phyloP scores from a whole-genome alignment of 2,113 vertebrate genomes.

The Aldabrachelys gigantea region DNA sequence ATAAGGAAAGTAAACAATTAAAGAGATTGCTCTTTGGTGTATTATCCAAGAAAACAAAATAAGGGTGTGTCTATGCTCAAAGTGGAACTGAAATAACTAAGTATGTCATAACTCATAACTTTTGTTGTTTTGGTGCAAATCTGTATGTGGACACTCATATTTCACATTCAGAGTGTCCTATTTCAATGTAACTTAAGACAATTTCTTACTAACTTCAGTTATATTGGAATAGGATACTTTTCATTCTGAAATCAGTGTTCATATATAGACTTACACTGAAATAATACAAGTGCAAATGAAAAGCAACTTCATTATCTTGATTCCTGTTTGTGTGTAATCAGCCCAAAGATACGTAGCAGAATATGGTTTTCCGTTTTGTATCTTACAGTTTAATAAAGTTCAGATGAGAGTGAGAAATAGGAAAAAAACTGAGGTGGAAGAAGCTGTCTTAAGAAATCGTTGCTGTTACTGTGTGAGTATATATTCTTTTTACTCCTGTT shows the following conservation, averaged over 20 bases:
- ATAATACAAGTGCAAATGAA: constrained; percentile 27
- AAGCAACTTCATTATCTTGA: not conserved
- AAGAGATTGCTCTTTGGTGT: constrained; percentile 57
- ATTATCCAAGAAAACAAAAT: constrained; percentile 65
- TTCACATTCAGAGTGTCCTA: constrained; percentile 63
- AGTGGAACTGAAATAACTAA: constrained; percentile 48
- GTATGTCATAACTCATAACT: constrained; percentile 47
- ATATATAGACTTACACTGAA: constrained; percentile 26
- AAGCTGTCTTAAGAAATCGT: not conserved
- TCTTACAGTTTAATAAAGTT: not conserved
- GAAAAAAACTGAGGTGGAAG: not conserved
- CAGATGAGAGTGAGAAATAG: not conserved
- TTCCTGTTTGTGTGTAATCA: not conserved
- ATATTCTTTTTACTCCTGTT: not conserved
- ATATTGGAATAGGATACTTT: constrained; percentile 18
- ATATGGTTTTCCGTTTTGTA: not conserved
- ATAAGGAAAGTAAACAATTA: constrained; percentile 64
- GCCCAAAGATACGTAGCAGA: not conserved
- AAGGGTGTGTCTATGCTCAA: constrained; percentile 30
- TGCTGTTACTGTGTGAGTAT: not conserved
- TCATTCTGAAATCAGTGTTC: not conserved
- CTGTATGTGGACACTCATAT: constrained; percentile 53
- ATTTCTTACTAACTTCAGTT: constrained; percentile 39
- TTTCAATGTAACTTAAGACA: constrained; percentile 47
- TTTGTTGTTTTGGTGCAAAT: constrained; percentile 56